phyloP scores from a whole-genome alignment of 2,888 invertebrate species.

The Mythimna albipuncta region DNA sequence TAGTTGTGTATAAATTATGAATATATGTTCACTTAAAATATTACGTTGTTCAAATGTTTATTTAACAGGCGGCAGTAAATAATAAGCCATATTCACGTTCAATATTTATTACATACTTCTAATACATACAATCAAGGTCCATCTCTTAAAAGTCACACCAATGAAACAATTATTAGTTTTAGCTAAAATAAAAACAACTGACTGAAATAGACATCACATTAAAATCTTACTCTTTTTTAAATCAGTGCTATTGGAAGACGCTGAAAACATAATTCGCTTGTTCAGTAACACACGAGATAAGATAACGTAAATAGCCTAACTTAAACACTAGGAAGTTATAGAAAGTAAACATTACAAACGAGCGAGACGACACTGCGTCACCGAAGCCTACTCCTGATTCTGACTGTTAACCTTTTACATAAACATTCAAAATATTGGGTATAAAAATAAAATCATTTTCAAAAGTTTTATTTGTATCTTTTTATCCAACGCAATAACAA shows the following conservation, averaged over 20 bases:
- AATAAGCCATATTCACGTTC: conserved; percentile 75
- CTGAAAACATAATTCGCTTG: conserved; percentile 72
- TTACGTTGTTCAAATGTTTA: neutral
- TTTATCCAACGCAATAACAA: conserved; percentile 78
- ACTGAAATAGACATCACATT: conserved; percentile 84
- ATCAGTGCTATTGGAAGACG: conserved; percentile 88
- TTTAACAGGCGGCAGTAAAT: conserved; percentile 44
- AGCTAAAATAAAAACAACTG: conserved; percentile 81
- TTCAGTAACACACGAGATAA: conserved; percentile 70
- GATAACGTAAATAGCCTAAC: conserved; percentile 67
- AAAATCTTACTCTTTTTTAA: conserved; percentile 63
- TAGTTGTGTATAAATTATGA: conserved; percentile 9
- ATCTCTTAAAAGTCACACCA: conserved; percentile 85
- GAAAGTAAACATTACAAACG: conserved; percentile 55
- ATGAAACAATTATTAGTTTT: conserved; percentile 78
- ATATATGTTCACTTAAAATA: conserved; percentile 4
- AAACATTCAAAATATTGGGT: conserved; percentile 86
- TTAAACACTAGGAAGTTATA: conserved; percentile 66
- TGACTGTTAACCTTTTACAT: conserved; percentile 69
- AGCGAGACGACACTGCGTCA: conserved; percentile 62
- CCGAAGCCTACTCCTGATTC: conserved; percentile 73
- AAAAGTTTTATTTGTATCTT: conserved; percentile 77
- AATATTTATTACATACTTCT: conserved; percentile 88
- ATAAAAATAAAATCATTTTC: conserved; percentile 88
- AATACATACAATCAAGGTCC: conserved; percentile 87